Percentiles rank a stretch among this genome's conserved stretches.
These are phyloP conservation scores for Micrastur ruficollis DNA, from an alignment of 2,797 vertebrate species.

Conservation along the genomic window DNA sequence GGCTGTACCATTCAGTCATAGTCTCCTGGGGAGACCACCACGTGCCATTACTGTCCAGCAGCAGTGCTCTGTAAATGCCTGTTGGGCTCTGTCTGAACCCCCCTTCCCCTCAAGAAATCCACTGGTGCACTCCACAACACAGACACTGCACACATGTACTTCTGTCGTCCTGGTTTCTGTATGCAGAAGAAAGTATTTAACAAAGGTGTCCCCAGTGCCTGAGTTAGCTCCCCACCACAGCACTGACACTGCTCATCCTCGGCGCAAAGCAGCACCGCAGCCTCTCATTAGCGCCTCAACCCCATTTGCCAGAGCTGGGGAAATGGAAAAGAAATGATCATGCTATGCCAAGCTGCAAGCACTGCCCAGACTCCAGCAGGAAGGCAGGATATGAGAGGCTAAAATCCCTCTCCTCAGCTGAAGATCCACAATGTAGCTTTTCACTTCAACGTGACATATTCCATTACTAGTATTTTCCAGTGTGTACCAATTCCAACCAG, in stretches of 20 bases:
- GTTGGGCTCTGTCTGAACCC: neutral
- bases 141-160: neutral
- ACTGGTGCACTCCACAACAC: neutral
- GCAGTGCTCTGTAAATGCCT: neutral
- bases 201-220: neutral
- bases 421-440: neutral
- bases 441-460: neutral
- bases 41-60: neutral
- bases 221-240: neutral
- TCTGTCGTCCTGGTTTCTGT: neutral
- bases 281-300: neutral
- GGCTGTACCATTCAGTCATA: neutral
- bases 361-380: neutral
- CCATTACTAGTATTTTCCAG: neutral
- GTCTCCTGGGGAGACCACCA: neutral
- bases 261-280: neutral
- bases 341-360: rapidly evolving
- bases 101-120: neutral
- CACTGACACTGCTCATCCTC: neutral
- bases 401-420: neutral
- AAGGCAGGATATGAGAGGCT: neutral
- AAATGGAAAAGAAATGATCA: neutral
- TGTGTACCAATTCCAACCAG: neutral
- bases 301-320: neutral
- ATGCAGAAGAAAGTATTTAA: neutral